Percentiles rank a stretch among this genome's conserved stretches.
Conservation (phyloP, 2,113 vertebrate genomes). For the Potamarius usumacintae region DNA sequence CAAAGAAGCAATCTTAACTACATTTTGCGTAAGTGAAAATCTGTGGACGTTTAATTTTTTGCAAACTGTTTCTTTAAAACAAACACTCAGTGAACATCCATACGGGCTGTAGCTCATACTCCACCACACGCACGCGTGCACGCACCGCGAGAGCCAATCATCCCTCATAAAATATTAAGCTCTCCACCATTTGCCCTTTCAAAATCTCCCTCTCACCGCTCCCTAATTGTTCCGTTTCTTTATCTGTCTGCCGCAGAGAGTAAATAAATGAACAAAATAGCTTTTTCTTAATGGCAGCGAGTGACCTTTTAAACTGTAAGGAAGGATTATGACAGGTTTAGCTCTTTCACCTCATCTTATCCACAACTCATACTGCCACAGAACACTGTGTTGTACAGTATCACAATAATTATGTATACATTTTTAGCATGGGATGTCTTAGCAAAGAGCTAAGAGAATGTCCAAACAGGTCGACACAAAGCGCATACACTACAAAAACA, state of each 20-base stretch:
- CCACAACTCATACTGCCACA: conserved; percentile 62
- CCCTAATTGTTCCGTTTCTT: conserved; percentile 88
- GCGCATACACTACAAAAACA: too few relatives aligned
- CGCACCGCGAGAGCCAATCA: conserved; percentile 71
- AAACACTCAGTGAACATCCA: background rate
- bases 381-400: conserved; percentile 13
- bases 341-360: conserved; percentile 80
- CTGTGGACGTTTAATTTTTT: too few relatives aligned
- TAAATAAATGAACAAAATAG: conserved; percentile 94
- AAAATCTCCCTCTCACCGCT: conserved; percentile 84
- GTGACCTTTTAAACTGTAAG: conserved; percentile 84
- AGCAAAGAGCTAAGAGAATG: background rate
- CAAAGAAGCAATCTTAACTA: background rate
- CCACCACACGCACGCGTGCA: conserved; percentile 47
- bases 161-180: conserved; percentile 83
- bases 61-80: background rate
- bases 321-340: conserved; percentile 88
- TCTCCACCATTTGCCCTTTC: conserved; percentile 82
- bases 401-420: background rate
- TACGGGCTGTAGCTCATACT: background rate
- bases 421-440: conserved; percentile 1
- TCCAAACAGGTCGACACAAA: background rate
- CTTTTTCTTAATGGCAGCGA: conserved; percentile 77
- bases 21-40: background rate
- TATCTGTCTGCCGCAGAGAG: conserved; percentile 89